Evolutionary conservation across 1,140 invertebrate genomes (phyloP).

Genomic region (Maniola jurtina): DNA sequence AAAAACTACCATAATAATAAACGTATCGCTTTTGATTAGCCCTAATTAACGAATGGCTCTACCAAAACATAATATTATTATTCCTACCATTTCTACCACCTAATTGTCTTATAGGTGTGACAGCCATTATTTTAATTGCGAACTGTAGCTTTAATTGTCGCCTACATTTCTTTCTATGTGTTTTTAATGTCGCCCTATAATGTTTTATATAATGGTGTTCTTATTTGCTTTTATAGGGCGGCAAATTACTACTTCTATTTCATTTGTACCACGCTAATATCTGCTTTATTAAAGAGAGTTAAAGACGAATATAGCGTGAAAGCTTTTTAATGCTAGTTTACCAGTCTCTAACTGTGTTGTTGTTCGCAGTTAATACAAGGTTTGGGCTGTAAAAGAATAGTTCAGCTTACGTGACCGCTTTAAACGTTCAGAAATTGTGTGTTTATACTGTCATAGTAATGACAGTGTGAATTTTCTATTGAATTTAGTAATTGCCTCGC

Average conservation of each 20-base stretch:
- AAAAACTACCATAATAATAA: slow-evolving; percentile 30
- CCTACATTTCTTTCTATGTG: slow-evolving; percentile 64
- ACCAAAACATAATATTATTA: slow-evolving; percentile 71
- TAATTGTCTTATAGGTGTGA: slow-evolving; percentile 77
- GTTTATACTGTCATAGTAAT: slow-evolving; percentile 39
- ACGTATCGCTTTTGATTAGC: slow-evolving; percentile 67
- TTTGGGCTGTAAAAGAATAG: slow-evolving; percentile 37
- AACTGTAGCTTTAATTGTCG: slow-evolving; percentile 61
- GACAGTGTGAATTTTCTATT: slow-evolving; percentile 38
- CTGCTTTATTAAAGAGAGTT: background rate
- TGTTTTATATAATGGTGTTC: slow-evolving; percentile 48
- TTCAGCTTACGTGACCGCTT: slow-evolving; percentile 33
- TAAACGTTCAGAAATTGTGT: slow-evolving; percentile 37
- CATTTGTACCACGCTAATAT: slow-evolving; percentile 7
- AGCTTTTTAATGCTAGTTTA: slow-evolving; percentile 18
- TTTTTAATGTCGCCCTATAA: slow-evolving; percentile 59
- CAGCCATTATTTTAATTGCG: slow-evolving; percentile 76
- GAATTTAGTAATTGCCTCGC: slow-evolving; percentile 17
- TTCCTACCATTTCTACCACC: slow-evolving; percentile 48
- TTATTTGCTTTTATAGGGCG: slow-evolving; percentile 39
- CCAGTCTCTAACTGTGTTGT: slow-evolving; percentile 5
- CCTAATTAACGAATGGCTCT: slow-evolving; percentile 60
- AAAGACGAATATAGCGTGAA: slow-evolving; percentile 8
- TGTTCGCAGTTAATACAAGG: slow-evolving; percentile 28
- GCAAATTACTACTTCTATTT: slow-evolving; percentile 33